Conservation (phyloP, 2,888 invertebrate species). For the Furcula furcula region DNA sequence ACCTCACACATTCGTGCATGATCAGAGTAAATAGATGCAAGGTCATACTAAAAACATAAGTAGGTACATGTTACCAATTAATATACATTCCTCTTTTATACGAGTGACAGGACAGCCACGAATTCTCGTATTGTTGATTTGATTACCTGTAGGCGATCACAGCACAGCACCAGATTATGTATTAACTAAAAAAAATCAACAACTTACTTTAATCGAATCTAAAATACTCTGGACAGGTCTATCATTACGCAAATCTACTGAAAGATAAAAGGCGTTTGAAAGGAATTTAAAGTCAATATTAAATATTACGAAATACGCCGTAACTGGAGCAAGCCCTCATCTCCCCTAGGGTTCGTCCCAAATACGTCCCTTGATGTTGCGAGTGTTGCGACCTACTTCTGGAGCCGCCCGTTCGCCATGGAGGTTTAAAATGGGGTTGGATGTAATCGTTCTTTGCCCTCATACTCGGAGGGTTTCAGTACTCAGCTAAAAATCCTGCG, state of each 20-base stretch:
- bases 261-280: constrained; percentile 16
- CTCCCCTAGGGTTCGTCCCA: constrained; percentile 71
- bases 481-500: constrained; percentile 30
- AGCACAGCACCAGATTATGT: too few species aligned
- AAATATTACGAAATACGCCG: constrained; percentile 33
- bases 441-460: constrained; percentile 65
- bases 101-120: too few species aligned
- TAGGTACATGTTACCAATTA: too few species aligned
- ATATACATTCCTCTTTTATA: too few species aligned
- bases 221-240: too few species aligned
- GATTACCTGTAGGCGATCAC: too few species aligned
- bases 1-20: too few species aligned
- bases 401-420: constrained; percentile 68
- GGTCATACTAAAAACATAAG: too few species aligned
- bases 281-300: constrained; percentile 26
- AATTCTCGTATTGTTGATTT: too few species aligned
- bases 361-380: constrained; percentile 71
- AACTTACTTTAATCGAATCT: too few species aligned
- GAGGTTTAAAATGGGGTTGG: constrained; percentile 73
- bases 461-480: constrained; percentile 40
- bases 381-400: constrained; percentile 74
- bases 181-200: too few species aligned
- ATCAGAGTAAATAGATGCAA: too few species aligned
- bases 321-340: constrained; percentile 41
- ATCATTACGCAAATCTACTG: constrained; percentile 15